A percentile compares a stretch with the other conserved stretches of the same genome.
phyloP scores from a whole-genome alignment of 2,888 invertebrate genomes.

The Drosophila eohydei region DNA sequence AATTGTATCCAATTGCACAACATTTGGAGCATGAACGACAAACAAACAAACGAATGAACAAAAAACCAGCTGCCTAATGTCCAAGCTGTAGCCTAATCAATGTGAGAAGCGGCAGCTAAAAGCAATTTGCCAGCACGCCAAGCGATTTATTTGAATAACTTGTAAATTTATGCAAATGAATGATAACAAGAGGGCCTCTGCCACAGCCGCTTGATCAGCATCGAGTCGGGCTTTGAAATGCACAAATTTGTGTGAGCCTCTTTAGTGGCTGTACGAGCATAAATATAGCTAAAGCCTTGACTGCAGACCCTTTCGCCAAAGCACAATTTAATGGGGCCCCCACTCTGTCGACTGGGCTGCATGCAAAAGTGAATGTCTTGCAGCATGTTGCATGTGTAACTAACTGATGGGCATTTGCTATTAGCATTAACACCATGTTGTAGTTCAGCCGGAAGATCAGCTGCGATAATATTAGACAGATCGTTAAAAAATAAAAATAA shows the following conservation, averaged over 20 bases:
- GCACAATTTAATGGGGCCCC: conserved; percentile 28
- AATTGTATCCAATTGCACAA: conserved; percentile 60
- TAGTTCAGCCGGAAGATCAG: conserved; percentile 33
- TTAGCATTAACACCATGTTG: conserved; percentile 57
- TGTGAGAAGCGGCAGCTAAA: conserved; percentile 60
- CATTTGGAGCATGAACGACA: conserved; percentile 68
- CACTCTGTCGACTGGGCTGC: conserved; percentile 4
- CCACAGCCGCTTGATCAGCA: not conserved
- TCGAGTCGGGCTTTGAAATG: conserved; percentile 1
- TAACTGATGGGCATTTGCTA: conserved; percentile 42
- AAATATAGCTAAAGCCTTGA: not conserved
- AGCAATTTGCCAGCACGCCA: conserved; percentile 54
- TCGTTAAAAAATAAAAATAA: conserved; percentile 31
- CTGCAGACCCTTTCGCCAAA: conserved; percentile 42
- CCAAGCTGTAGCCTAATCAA: conserved; percentile 49
- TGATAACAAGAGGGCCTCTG: conserved; percentile 32
- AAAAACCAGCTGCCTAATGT: conserved; percentile 7
- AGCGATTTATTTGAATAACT: conserved; percentile 43
- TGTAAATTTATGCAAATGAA: conserved; percentile 65
- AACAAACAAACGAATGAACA: conserved; percentile 5
- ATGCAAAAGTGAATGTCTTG: conserved; percentile 61
- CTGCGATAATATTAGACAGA: conserved; percentile 20
- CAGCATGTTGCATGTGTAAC: conserved; percentile 26
- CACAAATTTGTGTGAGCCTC: conserved; percentile 19
- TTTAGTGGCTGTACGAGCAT: conserved; percentile 11